These are phyloP conservation scores for Luperina testacea DNA, from an alignment of 2,888 invertebrate species.

Conservation along the genomic window DNA sequence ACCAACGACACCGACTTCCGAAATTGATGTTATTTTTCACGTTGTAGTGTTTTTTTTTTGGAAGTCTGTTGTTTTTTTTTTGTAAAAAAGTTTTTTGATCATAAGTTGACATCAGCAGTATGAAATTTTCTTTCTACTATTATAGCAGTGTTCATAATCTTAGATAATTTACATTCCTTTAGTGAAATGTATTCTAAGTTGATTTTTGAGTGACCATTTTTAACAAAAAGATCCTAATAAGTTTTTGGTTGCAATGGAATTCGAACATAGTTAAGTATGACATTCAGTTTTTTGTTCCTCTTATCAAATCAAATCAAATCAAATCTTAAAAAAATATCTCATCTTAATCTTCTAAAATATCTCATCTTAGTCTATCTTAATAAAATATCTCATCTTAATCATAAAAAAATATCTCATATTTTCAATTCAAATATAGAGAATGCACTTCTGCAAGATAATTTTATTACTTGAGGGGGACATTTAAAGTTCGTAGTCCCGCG, in stretches of 20 bases:
- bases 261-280: neutral
- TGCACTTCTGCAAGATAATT: neutral
- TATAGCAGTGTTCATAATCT: neutral
- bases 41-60: too few species aligned
- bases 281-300: neutral
- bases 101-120: neutral
- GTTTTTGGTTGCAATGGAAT: neutral
- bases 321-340: too few species aligned
- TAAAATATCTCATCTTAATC: too few species aligned
- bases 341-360: too few species aligned
- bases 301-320: too few species aligned
- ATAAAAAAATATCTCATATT: neutral
- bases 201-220: neutral
- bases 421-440: neutral
- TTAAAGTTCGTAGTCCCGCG: neutral
- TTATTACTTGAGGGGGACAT: neutral
- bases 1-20: too few species aligned
- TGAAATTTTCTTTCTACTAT: neutral
- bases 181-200: neutral
- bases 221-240: neutral
- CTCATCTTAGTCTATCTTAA: too few species aligned
- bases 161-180: neutral
- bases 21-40: too few species aligned
- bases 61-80: too few species aligned
- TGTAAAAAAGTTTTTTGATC: too few species aligned